A percentile compares a stretch with the other conserved stretches of the same genome.
phyloP scores from a whole-genome alignment of 2,888 invertebrate genomes.

The Drosophila cracens region DNA sequence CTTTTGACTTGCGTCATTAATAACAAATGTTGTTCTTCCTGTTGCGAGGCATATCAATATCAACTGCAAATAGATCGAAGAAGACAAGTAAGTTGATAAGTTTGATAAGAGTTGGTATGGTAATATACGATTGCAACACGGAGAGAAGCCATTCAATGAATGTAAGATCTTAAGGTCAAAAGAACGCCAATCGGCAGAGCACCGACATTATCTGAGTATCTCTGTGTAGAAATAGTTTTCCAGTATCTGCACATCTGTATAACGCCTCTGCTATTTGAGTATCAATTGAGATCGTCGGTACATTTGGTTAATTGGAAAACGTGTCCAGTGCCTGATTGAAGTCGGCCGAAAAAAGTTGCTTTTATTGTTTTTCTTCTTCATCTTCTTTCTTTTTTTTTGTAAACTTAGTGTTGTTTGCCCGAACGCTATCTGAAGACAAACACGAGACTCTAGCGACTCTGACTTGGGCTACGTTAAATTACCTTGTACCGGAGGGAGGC shows the following conservation, averaged over 20 bases:
- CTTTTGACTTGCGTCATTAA: conserved; percentile 23
- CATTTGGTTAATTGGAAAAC: conserved; percentile 66
- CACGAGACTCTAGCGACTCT: conserved; percentile 38
- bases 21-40: conserved; percentile 17
- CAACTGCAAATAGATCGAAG: conserved; percentile 57
- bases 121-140: not conserved
- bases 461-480: conserved; percentile 2
- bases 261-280: not conserved
- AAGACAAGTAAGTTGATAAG: not conserved
- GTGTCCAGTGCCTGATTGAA: conserved; percentile 54
- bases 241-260: not conserved
- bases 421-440: conserved; percentile 54
- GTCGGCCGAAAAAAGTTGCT: conserved; percentile 57
- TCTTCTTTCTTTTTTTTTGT: conserved; percentile 3
- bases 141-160: not conserved
- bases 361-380: not conserved
- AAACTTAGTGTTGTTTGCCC: conserved; percentile 16
- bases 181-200: not conserved
- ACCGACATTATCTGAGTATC: not conserved
- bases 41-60: conserved; percentile 64
- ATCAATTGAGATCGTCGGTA: conserved; percentile 31
- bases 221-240: not conserved
- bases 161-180: not conserved
- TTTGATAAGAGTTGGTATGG: not conserved
- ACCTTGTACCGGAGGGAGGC: not conserved